Evolutionary conservation across 2,888 invertebrate species (phyloP).

Genomic region (Ichneumon xanthorius): DNA sequence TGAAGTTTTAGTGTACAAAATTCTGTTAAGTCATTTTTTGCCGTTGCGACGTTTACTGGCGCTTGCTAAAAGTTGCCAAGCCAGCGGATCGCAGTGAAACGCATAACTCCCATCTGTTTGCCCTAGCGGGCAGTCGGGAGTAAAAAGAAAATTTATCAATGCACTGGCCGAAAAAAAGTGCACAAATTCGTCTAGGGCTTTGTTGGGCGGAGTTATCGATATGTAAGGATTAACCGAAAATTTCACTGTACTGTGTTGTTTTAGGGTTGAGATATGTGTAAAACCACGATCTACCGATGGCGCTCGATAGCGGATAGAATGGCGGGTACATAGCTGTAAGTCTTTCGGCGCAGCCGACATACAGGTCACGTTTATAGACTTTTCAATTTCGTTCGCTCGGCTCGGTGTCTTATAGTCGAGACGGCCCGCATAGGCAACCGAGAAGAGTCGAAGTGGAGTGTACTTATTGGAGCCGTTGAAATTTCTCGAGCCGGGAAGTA

Average conservation of each 20-base stretch:
- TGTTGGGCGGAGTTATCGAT: slow-evolving; percentile 16
- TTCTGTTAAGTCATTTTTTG: too few species aligned
- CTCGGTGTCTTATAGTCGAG: slow-evolving; percentile 25
- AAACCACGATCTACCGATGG: not conserved
- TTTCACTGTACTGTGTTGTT: not conserved
- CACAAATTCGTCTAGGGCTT: not conserved
- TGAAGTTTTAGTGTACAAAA: too few species aligned
- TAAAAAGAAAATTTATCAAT: not conserved
- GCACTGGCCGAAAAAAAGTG: not conserved
- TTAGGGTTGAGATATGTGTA: not conserved
- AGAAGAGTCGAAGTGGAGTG: slow-evolving; percentile 46
- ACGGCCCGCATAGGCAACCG: slow-evolving; percentile 34
- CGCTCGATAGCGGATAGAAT: not conserved
- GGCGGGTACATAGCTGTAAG: not conserved
- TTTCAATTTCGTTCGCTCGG: slow-evolving; percentile 63
- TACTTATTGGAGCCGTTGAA: slow-evolving; percentile 57
- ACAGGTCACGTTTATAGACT: slow-evolving; percentile 66
- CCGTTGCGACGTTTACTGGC: too few species aligned
- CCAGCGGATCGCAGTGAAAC: too few species aligned
- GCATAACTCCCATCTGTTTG: too few species aligned
- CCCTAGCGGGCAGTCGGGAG: too few species aligned
- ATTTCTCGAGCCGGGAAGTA: slow-evolving; percentile 47
- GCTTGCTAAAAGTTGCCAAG: too few species aligned
- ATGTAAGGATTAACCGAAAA: not conserved
- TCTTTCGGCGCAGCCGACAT: slow-evolving; percentile 37